phyloP scores from a whole-genome alignment of 53 echinoderm and acorn worm species.

The Temnopleurus reevesii region DNA sequence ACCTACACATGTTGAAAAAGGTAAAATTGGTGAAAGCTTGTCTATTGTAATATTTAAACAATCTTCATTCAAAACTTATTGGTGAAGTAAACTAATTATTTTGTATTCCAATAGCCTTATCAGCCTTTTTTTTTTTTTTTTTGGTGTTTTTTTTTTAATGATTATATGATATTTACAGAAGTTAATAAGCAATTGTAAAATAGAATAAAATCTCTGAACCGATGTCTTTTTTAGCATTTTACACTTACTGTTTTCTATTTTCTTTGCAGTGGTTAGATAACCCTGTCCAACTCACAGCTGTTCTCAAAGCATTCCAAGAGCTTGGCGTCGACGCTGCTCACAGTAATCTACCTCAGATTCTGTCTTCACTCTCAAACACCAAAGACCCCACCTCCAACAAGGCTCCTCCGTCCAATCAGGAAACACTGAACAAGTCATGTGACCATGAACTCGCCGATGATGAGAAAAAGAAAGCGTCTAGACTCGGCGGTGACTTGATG shows the following conservation, averaged over 20 bases:
- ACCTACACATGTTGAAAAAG: too few relatives aligned
- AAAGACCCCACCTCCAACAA: background rate
- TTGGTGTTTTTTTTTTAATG: too few relatives aligned
- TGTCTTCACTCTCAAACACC: background rate
- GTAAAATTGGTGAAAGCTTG: too few relatives aligned
- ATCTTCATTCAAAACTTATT: too few relatives aligned
- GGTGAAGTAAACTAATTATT: too few relatives aligned
- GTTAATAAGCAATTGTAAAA: too few relatives aligned
- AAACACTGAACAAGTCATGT: background rate
- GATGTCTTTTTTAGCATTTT: too few relatives aligned
- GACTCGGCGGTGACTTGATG: slow-evolving; percentile 17
- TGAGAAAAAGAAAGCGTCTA: background rate
- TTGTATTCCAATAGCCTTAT: too few relatives aligned
- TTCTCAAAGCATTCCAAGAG: slow-evolving; percentile 54
- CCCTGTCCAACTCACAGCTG: background rate
- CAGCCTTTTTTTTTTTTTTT: too few relatives aligned
- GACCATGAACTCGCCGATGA: background rate
- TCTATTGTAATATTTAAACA: too few relatives aligned
- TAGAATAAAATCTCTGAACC: too few relatives aligned
- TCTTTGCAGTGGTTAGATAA: background rate
- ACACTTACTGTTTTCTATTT: background rate
- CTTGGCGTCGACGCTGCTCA: slow-evolving; percentile 6
- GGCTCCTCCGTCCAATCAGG: background rate
- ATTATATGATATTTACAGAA: too few relatives aligned
- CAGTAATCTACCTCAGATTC: slow-evolving; percentile 18